Evolutionary conservation across 2,797 vertebrate species (phyloP), one percentile per base, ranked within the genome.

Genomic region (Alfaro cultratus): DNA sequence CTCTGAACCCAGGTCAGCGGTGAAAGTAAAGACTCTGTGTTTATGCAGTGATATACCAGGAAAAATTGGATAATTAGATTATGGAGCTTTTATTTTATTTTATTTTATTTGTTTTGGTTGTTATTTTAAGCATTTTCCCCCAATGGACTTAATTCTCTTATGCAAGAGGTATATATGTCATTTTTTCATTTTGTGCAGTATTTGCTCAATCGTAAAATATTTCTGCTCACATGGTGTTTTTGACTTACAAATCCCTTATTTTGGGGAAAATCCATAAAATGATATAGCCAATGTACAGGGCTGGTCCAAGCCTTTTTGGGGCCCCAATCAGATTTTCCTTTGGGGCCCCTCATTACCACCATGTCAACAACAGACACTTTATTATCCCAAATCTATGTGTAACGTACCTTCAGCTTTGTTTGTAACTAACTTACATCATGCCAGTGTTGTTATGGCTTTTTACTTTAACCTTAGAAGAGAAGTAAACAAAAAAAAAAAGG

Each of bases 161-260:
- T 57, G 31, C 60, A 34, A 78, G 39, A 67, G 43, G 47, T 41
- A 39, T 70, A 83, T 76, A 74, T 85, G 74, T 79, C 1, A 43
- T 72, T 83, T 81, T 55, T 31, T 43, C 79, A 45, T 80, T 82
- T 81, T 34, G 75, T 45, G 26, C 77, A 80, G 79, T 49, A 55
- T 74, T 86, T 72, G 41, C 49, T 83, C 79, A 86, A 73, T 78
- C 75, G 75, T 83, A 31, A 43, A 53, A 62, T 74, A 72, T 80
- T 67, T 78, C 45, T 47, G 64, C 53, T 45, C 12, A 29, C 74
- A 79, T 75, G 36, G 78, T 81, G 70, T 68, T 82, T 89, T 79
- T 62, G 47, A n/a, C 70, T 57, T 73, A 68, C 53, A 89, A 89
- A 94, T 92, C 88, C 80, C 57, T 76, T 71, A 77, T 75, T 73